A percentile compares a stretch with the other conserved stretches of the same genome.
Evolutionary conservation across 1,140 invertebrate genomes (phyloP).

Genomic region (Bacillus rossius): DNA sequence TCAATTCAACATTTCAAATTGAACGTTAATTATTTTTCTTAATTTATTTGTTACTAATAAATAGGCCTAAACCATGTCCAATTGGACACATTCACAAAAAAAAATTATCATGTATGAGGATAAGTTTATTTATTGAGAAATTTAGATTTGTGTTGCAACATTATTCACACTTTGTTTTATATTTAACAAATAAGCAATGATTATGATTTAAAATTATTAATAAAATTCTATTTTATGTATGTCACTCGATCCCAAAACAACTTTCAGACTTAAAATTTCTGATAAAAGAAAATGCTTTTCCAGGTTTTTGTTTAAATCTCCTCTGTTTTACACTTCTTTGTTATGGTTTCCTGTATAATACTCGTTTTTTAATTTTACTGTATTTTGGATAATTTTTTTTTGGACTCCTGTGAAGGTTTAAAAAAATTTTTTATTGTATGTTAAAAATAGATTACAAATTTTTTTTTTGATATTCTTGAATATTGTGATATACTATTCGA

Average conservation of each 20-base stretch:
- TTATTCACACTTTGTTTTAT: no score
- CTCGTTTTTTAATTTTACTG: background rate
- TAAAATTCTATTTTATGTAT: no score
- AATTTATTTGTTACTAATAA: background rate
- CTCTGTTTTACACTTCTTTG: no score
- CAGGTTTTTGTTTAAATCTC: no score
- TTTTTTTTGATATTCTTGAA: no score
- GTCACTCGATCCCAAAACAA: background rate
- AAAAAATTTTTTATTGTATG: background rate
- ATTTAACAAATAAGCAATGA: no score
- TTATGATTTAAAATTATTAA: no score
- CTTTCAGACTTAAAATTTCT: background rate
- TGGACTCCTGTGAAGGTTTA: background rate
- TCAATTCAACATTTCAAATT: background rate
- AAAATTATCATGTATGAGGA: no score
- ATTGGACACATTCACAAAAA: no score
- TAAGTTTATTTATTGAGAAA: constrained; percentile 1
- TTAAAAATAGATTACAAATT: no score
- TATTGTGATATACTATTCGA: no score
- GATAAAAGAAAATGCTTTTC: background rate
- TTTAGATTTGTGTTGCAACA: no score
- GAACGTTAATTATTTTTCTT: background rate
- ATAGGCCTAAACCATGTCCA: background rate
- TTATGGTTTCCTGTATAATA: background rate
- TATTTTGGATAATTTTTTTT: background rate